Evolutionary conservation across 2,113 vertebrate genomes (phyloP).

Genomic region (Corythoichthys haematopterus): DNA sequence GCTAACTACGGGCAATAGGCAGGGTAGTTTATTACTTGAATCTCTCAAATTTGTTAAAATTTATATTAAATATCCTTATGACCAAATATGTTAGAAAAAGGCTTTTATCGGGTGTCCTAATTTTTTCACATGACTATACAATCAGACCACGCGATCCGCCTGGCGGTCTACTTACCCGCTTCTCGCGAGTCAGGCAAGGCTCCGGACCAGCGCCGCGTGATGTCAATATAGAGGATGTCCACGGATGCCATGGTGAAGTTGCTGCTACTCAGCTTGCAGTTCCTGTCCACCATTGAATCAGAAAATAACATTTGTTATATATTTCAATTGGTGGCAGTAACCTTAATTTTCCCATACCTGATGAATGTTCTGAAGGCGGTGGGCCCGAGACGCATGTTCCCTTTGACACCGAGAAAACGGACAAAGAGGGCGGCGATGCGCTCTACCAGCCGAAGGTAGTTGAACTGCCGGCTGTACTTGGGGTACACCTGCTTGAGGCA

Average conservation of each 20-base stretch:
- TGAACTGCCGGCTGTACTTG: constrained; percentile 90
- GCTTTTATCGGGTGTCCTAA: too few relatives aligned
- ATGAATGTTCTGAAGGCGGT: constrained; percentile 93
- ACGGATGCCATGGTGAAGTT: constrained; percentile 89
- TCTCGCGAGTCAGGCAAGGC: constrained; percentile 78
- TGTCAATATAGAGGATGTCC: constrained; percentile 96
- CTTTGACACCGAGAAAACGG: constrained; percentile 91
- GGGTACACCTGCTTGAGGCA: constrained; percentile 96
- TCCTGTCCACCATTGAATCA: constrained; percentile 66
- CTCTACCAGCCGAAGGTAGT: constrained; percentile 83
- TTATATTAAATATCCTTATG: too few relatives aligned
- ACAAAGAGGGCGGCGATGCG: constrained; percentile 84
- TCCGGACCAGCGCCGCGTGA: constrained; percentile 85
- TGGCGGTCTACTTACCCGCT: constrained; percentile 67
- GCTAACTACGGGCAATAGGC: too few relatives aligned
- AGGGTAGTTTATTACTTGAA: too few relatives aligned
- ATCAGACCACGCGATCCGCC: background rate
- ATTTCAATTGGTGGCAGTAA: background rate
- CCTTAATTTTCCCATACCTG: constrained; percentile 65
- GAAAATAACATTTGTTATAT: background rate
- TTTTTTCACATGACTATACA: too few relatives aligned
- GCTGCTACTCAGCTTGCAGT: constrained; percentile 86
- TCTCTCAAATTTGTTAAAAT: too few relatives aligned
- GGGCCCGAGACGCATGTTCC: constrained; percentile 85
- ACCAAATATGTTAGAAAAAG: too few relatives aligned